Evolutionary conservation across 2,113 vertebrate species (phyloP).

Genomic region (Aegithalos caudatus): DNA sequence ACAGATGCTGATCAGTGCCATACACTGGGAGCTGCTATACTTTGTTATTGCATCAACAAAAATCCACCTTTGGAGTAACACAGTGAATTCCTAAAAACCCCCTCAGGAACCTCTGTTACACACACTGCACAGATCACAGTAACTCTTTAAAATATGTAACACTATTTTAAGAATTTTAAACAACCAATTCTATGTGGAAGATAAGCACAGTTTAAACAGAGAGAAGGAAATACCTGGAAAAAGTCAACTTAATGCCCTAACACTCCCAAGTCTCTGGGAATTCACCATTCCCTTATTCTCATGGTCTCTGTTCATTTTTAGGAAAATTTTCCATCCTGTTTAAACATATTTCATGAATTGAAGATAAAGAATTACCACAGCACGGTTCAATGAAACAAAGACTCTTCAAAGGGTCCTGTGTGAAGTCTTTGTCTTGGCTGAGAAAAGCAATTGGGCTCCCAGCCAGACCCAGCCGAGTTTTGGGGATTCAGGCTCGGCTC

Average conservation of each 20-base stretch:
- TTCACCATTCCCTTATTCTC: not conserved
- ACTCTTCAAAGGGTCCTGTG: slow-evolving; percentile 28
- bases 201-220: not conserved
- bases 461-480: not conserved
- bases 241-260: not conserved
- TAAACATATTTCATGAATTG: slow-evolving; percentile 1
- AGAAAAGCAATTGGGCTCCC: slow-evolving; percentile 10
- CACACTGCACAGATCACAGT: not conserved
- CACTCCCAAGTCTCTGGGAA: not conserved
- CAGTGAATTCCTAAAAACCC: not conserved
- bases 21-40: not conserved
- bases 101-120: not conserved
- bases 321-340: not conserved
- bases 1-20: not conserved
- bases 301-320: not conserved
- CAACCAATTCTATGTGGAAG: not conserved
- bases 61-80: not conserved
- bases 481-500: not conserved
- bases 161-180: not conserved
- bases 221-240: not conserved
- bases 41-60: not conserved
- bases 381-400: not conserved
- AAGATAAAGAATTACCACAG: not conserved
- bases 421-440: slow-evolving; percentile 7
- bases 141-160: not conserved